Conservation (phyloP, 1,140 invertebrate species). For the Bradynema listronoti region DNA sequence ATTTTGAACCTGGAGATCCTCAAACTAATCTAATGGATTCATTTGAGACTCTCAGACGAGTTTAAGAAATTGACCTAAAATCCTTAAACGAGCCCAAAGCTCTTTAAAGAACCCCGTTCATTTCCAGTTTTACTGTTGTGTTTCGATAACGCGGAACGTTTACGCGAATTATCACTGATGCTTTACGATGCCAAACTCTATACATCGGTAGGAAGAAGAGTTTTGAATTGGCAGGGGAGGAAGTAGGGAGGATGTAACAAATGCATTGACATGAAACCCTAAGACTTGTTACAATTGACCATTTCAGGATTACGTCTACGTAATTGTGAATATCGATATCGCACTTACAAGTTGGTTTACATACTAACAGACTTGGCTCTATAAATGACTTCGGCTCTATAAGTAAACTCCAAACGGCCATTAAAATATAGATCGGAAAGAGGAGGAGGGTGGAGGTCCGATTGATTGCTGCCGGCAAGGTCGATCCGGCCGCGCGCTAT, state of each 20-base stretch:
- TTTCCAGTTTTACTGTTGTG: constrained; percentile 19
- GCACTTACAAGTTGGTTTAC: not conserved
- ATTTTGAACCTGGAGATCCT: no score
- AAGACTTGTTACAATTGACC: not conserved
- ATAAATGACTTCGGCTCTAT: not conserved
- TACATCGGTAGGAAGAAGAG: not conserved
- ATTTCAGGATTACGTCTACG: not conserved
- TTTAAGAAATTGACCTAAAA: no score
- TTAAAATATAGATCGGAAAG: no score
- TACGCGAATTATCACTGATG: constrained; percentile 11
- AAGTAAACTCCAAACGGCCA: no score
- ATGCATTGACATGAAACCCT: no score
- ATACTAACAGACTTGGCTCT: not conserved
- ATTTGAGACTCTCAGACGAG: no score
- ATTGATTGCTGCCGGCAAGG: no score
- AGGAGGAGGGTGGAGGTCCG: no score
- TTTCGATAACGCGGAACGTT: constrained; percentile 13
- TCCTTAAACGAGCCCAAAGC: no score
- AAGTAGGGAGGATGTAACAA: not conserved
- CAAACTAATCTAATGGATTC: no score
- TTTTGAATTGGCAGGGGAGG: not conserved
- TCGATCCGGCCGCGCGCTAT: no score
- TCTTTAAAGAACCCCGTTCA: no score
- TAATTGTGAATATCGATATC: not conserved
- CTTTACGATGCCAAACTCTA: constrained; percentile 14